Base-by-base conservation (phyloP, 2,888 invertebrate species). In the Drosophila percnosoma region DNA sequence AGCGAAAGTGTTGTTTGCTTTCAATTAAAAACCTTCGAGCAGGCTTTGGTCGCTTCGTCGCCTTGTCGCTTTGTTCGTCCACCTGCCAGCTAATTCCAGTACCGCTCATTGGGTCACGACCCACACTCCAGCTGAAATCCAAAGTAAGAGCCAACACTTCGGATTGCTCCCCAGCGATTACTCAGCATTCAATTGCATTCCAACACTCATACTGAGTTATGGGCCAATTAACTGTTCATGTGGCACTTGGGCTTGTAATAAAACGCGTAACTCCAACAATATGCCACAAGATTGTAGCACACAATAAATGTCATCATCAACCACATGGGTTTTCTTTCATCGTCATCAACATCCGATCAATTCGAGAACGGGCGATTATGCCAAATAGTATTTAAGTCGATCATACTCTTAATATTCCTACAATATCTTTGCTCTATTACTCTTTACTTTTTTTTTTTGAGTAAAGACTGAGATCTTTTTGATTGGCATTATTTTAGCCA, bases 1-100 rank as follows among this genome's bases (percentile, higher is more conserved):
- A 62, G 63, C 72, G 58, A 74, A 87, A 88, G 79, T 79, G 74
- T 78, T 87, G 89, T 90, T 87, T 87, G 82, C 75, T 87, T 87
- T 90, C 87, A 87, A 87, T 87, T 89, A 87, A 89, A 83, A 90
- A 68, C 69, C 82, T 74, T 73, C 34, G 29, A 34, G 33, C 21
- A 42, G 52, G 8, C 15, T 34, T 52, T 29, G 24, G 27, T 27
- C 36, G 36, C 45, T 24, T 31, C 11, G 1, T 29, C 63, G 29
- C 64, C 4, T 31, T 62, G 63, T n/a, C 48, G 45, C 61, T 5
- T 45, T 45, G 7, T 1, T 24, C 45, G 33, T 34, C 71, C 60
- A 62, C 66, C 69, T 74, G 74, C 36, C 59, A 21, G 52, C 53
- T 80, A 79, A 73, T 78, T 51, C 63, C 62, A 38, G 15, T 34